Percentiles rank a stretch among this genome's conserved stretches.
phyloP scores from a whole-genome alignment of 2,888 invertebrate genomes.

The Colostygia pectinataria region DNA sequence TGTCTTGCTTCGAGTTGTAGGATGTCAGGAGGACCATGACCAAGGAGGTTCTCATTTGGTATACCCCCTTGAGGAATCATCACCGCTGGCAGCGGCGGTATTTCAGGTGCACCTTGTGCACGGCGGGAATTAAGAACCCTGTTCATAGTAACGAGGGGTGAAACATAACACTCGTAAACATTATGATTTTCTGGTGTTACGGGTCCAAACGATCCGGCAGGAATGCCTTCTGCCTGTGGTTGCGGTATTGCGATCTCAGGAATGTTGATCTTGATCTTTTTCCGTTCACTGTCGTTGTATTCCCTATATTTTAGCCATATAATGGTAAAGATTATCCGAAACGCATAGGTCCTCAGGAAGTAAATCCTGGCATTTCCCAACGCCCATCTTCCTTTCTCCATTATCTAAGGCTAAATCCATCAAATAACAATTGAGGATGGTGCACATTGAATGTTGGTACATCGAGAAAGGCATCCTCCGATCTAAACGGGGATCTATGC shows the following conservation, averaged over 20 bases:
- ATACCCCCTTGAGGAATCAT: constrained; percentile 23
- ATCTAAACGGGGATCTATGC: constrained; percentile 33
- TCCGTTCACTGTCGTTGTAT: constrained; percentile 31
- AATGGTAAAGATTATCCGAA: constrained; percentile 32
- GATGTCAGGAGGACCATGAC: constrained; percentile 29
- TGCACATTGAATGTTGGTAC: constrained; percentile 38
- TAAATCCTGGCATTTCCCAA: constrained; percentile 27
- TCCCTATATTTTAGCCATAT: constrained; percentile 25
- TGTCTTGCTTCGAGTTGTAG: constrained; percentile 20
- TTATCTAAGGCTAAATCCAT: constrained; percentile 29
- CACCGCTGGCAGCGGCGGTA: constrained; percentile 25
- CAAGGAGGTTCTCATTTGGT: constrained; percentile 24
- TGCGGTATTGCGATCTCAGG: constrained; percentile 29
- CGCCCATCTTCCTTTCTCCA: constrained; percentile 28
- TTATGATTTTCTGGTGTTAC: constrained; percentile 11
- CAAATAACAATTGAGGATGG: constrained; percentile 30
- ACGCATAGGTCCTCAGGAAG: constrained; percentile 32
- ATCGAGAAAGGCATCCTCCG: constrained; percentile 33
- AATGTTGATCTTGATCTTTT: constrained; percentile 31
- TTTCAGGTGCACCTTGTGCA: background rate
- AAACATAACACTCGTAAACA: constrained; percentile 21
- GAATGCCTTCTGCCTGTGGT: constrained; percentile 14
- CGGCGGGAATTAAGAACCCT: constrained; percentile 18
- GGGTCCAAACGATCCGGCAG: constrained; percentile 14
- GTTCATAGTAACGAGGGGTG: constrained; percentile 25